A percentile compares a stretch with the other conserved stretches of the same genome.
Conservation (phyloP, 92 coral and sea anemone species). For the Parazoanthus atlanticus region DNA sequence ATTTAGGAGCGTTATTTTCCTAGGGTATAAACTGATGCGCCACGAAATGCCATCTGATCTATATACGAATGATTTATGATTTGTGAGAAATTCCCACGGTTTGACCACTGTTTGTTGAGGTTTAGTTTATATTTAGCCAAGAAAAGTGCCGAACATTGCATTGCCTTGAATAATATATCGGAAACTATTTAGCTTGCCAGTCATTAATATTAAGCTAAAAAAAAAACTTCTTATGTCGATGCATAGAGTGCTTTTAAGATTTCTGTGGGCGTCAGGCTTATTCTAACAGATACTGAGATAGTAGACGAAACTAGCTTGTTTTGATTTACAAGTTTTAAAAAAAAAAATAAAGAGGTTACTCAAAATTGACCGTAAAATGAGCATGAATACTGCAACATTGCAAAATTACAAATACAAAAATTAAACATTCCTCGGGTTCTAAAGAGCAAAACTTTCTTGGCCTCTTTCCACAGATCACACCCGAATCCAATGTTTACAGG, state of each 20-base stretch:
- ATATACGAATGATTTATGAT: conserved; percentile 33
- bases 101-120: neutral
- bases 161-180: neutral
- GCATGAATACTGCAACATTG: too few species aligned
- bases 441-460: too few species aligned
- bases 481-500: conserved; percentile 4
- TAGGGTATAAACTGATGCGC: neutral
- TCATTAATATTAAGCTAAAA: neutral
- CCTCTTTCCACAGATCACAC: neutral
- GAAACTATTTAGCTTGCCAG: neutral
- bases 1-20: neutral
- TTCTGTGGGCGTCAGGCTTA: too few species aligned
- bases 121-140: neutral
- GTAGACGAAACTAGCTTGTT: too few species aligned
- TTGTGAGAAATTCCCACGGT: conserved; percentile 11
- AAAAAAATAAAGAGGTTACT: too few species aligned
- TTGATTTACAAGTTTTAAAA: too few species aligned
- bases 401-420: neutral
- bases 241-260: too few species aligned
- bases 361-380: too few species aligned
- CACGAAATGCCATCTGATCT: neutral
- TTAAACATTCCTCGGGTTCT: neutral
- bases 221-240: too few species aligned
- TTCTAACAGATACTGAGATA: too few species aligned
- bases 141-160: neutral